Evolutionary conservation across 2,113 vertebrate species (phyloP), one percentile per base, ranked within the genome.

Genomic region (Macquaria australasica): DNA sequence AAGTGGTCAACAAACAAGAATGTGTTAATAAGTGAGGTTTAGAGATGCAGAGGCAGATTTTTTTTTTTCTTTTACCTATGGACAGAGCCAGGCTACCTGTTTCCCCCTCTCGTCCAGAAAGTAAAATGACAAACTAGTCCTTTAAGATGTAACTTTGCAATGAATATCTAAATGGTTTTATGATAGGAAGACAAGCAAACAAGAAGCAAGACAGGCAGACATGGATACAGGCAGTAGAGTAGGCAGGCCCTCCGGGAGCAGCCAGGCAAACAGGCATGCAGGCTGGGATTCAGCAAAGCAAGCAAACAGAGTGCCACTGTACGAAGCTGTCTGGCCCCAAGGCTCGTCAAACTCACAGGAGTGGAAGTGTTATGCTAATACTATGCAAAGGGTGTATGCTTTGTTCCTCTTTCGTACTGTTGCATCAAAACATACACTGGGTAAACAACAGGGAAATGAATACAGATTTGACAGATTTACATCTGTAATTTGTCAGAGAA

Each of bases 291-390:
- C 74, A 87, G 77, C 56, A 86, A 83, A 81, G 80, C 81, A 86
- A 77, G 68, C 71, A 73, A 43, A 69, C 80, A 72, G 62, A 82
- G 83, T 6, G 39, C 74, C 62, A 62, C 77, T 77, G 68, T 70
- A 80, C 58, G 2, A 83, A n/a, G 62, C 83, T 59, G 66, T 55
- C 76, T 80, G 50, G 51, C 89, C 87, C 43, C 39, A 34, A 83
- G 89, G 91, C 91, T 64, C 8, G 34, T 85, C 82, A 80, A 66
- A 89, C 81, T 88, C 93, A 93, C 76, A 73, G 85, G 86, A 89
- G 89, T 85, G 81, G 86, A 88, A 89, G 75, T 55, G 73, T 88
- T 84, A 87, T 86, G 88, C 64, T 74, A 88, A 90, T 85, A 48
- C 68, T 76, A 86, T 79, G 82, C 63, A 83, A 88, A 82, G 55